These are phyloP conservation scores for Crossocerus cetratus DNA, from an alignment of 2,888 invertebrate genomes.

Conservation along the genomic window DNA sequence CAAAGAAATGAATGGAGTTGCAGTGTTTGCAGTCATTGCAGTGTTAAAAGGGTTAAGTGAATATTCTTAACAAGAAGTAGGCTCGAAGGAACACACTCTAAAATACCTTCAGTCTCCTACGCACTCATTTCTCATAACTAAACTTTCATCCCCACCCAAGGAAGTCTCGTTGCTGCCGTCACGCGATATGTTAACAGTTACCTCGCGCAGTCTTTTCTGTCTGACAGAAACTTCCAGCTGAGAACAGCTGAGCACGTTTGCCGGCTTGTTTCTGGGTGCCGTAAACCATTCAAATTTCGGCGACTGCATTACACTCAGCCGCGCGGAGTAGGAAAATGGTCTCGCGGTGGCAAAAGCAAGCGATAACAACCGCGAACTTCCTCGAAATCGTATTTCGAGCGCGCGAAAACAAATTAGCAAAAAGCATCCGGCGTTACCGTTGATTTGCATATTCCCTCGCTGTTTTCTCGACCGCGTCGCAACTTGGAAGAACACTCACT, in stretches of 20 bases:
- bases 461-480: conserved; percentile 13
- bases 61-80: too few relatives aligned
- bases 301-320: not conserved
- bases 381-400: conserved; percentile 22
- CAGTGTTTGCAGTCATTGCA: too few relatives aligned
- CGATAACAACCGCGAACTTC: conserved; percentile 23
- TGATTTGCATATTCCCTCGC: conserved; percentile 35
- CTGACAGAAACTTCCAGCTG: not conserved
- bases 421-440: conserved; percentile 25
- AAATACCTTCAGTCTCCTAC: too few relatives aligned
- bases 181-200: too few relatives aligned
- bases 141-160: too few relatives aligned
- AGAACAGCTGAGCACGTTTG: not conserved
- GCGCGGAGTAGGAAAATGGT: not conserved
- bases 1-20: too few relatives aligned
- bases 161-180: too few relatives aligned
- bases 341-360: conserved; percentile 13
- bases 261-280: not conserved
- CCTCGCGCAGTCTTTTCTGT: not conserved
- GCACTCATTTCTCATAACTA: too few relatives aligned
- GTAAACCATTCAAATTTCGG: not conserved
- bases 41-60: too few relatives aligned
- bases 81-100: too few relatives aligned
- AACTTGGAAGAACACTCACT: conserved; percentile 21
- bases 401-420: conserved; percentile 35